Evolutionary conservation across 2,888 invertebrate genomes (phyloP), one percentile per base, ranked within the genome.

Genomic region (Lithophane ornitopus): DNA sequence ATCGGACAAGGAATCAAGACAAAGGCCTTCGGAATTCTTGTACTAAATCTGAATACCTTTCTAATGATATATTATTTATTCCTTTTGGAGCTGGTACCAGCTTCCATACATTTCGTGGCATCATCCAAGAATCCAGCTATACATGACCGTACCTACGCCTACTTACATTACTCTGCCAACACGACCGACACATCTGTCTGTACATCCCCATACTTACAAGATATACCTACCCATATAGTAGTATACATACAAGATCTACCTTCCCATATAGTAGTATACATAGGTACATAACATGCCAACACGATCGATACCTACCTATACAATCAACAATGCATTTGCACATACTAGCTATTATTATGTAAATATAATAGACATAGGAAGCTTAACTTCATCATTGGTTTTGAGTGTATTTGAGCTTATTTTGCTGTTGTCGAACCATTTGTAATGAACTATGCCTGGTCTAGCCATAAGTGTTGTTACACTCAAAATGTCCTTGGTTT

Each of bases 351-450:
- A n/a, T n/a, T n/a, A n/a, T n/a, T n/a, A n/a, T n/a, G n/a, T 68
- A 59, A 4, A 34, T 68, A 59, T 2, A 34, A 58, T 46, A 39
- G 9, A 39, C n/a, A 6, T 73, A 74, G 11, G 28, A 26, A 73
- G 26, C 26, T 44, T 69, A 41, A 34, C 52, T 54, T 52, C 16
- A n/a, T 70, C n/a, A 22, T 26, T 63, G 49, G 16, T 49, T 63
- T 58, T 14, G 56, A 73, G 58, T 63, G 63, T 41, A 79, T 62
- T 62, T 61, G 71, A 71, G 71, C n/a, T 79, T 71, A 14, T 69
- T 19, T 54, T 58, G n/a, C 34, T 62, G 4, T 14, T 59, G 14
- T 54, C 9, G n/a, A 44, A n/a, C 14, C 34, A 28, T 54, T 41
- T 44, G 41, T 44, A 39, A n/a, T 19, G 12, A 66, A 14, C 9